phyloP scores from a whole-genome alignment of 2,797 vertebrate species.

The Xerus rutilus region DNA sequence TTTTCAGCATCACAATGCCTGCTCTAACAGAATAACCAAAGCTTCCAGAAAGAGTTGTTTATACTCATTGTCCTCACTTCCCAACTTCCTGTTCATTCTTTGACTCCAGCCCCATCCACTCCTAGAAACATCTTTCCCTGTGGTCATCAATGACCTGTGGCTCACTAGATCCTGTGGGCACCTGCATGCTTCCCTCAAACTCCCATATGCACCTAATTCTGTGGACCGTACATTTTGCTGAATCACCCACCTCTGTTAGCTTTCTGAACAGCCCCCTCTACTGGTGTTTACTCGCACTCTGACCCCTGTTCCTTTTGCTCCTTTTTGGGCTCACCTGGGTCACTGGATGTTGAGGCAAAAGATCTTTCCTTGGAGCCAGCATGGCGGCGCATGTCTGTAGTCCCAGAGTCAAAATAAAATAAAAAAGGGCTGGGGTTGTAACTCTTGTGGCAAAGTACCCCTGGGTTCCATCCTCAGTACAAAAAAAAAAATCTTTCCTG shows the following conservation, averaged over 20 bases:
- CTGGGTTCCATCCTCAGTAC: too few species aligned
- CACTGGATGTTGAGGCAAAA: background rate
- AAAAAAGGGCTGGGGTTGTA: too few species aligned
- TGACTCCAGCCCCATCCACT: background rate
- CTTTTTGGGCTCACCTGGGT: background rate
- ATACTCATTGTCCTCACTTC: background rate
- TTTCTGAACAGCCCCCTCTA: background rate
- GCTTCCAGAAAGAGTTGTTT: constrained; percentile 42
- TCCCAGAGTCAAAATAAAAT: too few species aligned
- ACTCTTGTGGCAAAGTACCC: too few species aligned
- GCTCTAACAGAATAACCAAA: constrained; percentile 1
- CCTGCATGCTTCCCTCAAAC: constrained; percentile 16
- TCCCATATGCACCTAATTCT: background rate
- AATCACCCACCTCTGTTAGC: background rate
- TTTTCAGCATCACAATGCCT: background rate
- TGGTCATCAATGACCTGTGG: background rate
- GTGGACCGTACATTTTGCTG: background rate
- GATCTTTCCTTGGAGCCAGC: background rate
- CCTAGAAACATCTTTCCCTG: constrained; percentile 9
- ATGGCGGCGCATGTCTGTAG: too few species aligned
- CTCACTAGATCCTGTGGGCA: background rate
- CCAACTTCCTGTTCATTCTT: constrained; percentile 15
- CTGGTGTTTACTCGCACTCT: background rate
- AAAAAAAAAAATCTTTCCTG: background rate
- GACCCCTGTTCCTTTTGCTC: background rate